A percentile compares a stretch with the other conserved stretches of the same genome.
Evolutionary conservation across 1,140 invertebrate species (phyloP).

Genomic region (Mercenaria mercenaria): DNA sequence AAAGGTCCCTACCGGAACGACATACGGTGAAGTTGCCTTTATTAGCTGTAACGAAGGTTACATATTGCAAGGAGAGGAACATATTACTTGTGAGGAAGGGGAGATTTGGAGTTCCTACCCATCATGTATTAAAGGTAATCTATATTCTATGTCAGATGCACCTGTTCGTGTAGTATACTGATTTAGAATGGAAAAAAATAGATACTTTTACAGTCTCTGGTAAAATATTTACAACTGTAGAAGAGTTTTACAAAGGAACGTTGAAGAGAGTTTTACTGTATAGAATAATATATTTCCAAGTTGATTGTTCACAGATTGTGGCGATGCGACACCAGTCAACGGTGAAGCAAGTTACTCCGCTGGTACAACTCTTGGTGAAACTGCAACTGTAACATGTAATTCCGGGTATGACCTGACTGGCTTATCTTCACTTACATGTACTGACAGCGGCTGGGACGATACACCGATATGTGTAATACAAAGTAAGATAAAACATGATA

Average conservation of each 20-base stretch:
- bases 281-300: too few relatives aligned
- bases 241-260: too few relatives aligned
- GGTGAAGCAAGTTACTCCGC: background rate
- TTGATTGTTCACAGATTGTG: constrained; percentile 16
- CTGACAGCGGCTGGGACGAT: background rate
- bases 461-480: background rate
- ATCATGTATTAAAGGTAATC: background rate
- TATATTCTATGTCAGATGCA: too few relatives aligned
- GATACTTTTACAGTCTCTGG: too few relatives aligned
- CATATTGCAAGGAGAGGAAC: background rate
- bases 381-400: background rate
- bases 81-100: background rate
- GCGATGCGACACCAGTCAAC: background rate
- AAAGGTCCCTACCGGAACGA: background rate
- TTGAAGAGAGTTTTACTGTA: too few relatives aligned
- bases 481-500: too few relatives aligned
- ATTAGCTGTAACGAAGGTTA: constrained; percentile 12
- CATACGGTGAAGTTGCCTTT: background rate
- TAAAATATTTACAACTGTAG: too few relatives aligned
- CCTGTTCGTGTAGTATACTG: too few relatives aligned
- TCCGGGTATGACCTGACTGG: background rate
- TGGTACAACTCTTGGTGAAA: background rate
- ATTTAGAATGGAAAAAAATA: too few relatives aligned
- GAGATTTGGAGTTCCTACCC: constrained; percentile 15
- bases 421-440: background rate